Evolutionary conservation across 2,888 invertebrate genomes (phyloP).

Genomic region (Lycophotia porphyrea): DNA sequence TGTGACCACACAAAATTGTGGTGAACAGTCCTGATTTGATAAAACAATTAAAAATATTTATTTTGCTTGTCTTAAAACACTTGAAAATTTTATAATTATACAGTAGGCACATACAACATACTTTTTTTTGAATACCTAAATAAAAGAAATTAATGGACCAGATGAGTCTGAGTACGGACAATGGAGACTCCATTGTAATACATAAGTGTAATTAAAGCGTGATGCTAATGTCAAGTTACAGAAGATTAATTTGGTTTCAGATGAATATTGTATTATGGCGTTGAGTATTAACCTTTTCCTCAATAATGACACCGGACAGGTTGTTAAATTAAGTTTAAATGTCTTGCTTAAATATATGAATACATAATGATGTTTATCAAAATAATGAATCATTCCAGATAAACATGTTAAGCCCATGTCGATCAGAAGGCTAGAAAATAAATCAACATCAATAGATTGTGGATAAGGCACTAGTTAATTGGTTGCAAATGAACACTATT

Average conservation of each 20-base stretch:
- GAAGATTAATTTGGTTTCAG: not conserved
- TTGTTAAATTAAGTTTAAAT: not conserved
- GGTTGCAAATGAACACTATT: slow-evolving; percentile 7
- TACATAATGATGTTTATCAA: slow-evolving; percentile 23
- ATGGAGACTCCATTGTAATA: not conserved
- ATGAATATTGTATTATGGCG: not conserved
- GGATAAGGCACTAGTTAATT: not conserved
- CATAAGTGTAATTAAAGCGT: not conserved
- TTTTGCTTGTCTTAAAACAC: not conserved
- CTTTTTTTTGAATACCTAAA: not conserved
- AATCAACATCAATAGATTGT: slow-evolving; percentile 3
- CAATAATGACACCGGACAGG: not conserved
- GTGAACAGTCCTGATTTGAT: not conserved
- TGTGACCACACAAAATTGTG: too few species aligned
- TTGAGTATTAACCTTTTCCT: not conserved
- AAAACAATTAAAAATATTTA: not conserved
- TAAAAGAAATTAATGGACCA: not conserved
- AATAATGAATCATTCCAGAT: slow-evolving; percentile 33
- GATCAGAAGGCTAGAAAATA: slow-evolving; percentile 5
- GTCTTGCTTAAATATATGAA: slow-evolving; percentile 18
- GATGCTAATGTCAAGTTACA: not conserved
- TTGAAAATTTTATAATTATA: not conserved
- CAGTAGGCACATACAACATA: not conserved
- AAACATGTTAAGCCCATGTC: slow-evolving; percentile 9
- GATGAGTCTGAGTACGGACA: not conserved